Conservation (phyloP, 2,888 invertebrate genomes). For the Schrankia costaestrigalis region DNA sequence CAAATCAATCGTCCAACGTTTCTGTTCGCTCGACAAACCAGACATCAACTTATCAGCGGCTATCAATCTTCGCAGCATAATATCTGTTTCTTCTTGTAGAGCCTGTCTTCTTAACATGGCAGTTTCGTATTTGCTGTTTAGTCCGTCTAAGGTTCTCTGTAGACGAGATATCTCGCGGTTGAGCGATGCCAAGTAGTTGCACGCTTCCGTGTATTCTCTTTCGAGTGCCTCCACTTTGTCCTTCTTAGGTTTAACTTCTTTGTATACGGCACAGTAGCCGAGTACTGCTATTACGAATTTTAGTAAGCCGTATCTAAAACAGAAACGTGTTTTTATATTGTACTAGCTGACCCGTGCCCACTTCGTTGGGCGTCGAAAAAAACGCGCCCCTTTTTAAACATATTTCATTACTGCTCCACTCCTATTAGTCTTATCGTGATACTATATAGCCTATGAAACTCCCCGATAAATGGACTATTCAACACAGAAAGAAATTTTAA, state of each 20-base stretch:
- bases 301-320: slow-evolving; percentile 84
- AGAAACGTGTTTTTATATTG: not conserved
- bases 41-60: slow-evolving; percentile 94
- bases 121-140: slow-evolving; percentile 88
- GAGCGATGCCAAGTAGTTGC: slow-evolving; percentile 83
- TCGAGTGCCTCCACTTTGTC: slow-evolving; percentile 90
- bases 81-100: slow-evolving; percentile 89
- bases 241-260: slow-evolving; percentile 91
- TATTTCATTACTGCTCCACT: too few relatives aligned
- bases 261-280: slow-evolving; percentile 93
- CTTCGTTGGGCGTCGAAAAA: too few relatives aligned
- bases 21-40: slow-evolving; percentile 91
- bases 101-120: slow-evolving; percentile 86
- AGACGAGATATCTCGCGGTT: slow-evolving; percentile 87
- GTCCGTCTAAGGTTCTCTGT: slow-evolving; percentile 84
- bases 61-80: slow-evolving; percentile 88
- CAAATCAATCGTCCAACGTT: slow-evolving; percentile 90
- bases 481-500: too few relatives aligned
- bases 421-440: too few relatives aligned
- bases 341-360: too few relatives aligned
- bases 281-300: slow-evolving; percentile 93
- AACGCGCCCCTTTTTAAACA: too few relatives aligned
- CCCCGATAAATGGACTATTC: too few relatives aligned
- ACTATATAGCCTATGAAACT: too few relatives aligned
- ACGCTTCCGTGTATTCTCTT: slow-evolving; percentile 82